Conservation (phyloP, 2,797 vertebrate genomes). For the Staurois parvus region DNA sequence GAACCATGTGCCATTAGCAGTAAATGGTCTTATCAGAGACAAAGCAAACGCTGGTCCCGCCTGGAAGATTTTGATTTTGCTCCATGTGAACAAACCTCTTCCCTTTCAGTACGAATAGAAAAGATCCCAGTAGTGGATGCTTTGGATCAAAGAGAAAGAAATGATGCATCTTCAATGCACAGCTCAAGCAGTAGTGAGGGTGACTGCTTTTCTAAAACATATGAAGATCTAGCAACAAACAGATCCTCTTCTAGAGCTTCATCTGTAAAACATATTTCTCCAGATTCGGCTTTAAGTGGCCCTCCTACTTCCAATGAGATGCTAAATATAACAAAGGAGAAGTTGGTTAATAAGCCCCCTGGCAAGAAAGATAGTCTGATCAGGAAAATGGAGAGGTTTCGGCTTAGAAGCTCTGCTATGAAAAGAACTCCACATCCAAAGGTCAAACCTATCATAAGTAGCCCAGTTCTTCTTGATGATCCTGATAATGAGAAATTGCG, state of each 20-base stretch:
- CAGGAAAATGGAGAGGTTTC: conserved; percentile 86
- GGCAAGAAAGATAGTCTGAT: conserved; percentile 79
- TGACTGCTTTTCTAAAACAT: conserved; percentile 69
- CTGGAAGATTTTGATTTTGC: conserved; percentile 66
- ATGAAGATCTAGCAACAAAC: conserved; percentile 72
- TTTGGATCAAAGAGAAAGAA: conserved; percentile 70
- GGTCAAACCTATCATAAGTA: conserved; percentile 69
- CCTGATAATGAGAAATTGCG: conserved; percentile 75
- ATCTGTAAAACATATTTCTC: conserved; percentile 71
- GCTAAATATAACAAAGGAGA: conserved; percentile 69
- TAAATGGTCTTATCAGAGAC: conserved; percentile 83
- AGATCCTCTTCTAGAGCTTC: conserved; percentile 78
- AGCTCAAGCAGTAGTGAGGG: conserved; percentile 84
- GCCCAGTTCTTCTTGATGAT: conserved; percentile 80
- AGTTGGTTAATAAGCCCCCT: conserved; percentile 73
- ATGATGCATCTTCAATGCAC: conserved; percentile 78
- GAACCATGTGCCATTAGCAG: conserved; percentile 86
- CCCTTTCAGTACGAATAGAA: conserved; percentile 49
- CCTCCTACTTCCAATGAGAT: conserved; percentile 73
- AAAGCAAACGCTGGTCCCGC: conserved; percentile 78
- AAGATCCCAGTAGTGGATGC: conserved; percentile 65
- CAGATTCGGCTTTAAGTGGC: conserved; percentile 73
- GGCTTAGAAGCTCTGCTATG: conserved; percentile 71
- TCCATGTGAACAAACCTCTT: conserved; percentile 58
- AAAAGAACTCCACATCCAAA: conserved; percentile 66